Percentiles rank a stretch among this genome's conserved stretches.
Conservation (phyloP, 2,888 invertebrate genomes). For the Tetramorium bicarinatum region DNA sequence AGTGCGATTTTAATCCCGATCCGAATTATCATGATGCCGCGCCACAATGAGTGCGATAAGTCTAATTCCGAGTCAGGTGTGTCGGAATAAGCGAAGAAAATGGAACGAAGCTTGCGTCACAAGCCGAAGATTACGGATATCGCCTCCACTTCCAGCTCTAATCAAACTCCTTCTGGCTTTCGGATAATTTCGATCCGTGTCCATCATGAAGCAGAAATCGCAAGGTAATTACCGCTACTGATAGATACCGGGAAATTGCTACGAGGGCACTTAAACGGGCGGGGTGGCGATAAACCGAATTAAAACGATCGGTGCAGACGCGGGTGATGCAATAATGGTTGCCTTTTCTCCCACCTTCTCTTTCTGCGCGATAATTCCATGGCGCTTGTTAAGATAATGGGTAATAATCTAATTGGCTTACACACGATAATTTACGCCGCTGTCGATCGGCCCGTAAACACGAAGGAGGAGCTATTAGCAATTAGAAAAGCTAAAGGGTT, state of each 20-base stretch:
- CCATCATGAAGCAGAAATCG: conserved; percentile 13
- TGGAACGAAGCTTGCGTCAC: conserved; percentile 22
- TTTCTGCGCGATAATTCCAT: conserved; percentile 17
- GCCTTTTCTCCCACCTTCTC: not conserved
- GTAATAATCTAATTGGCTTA: conserved; percentile 29
- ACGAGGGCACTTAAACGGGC: conserved; percentile 14
- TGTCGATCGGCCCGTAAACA: conserved; percentile 5
- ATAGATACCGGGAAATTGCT: conserved; percentile 14
- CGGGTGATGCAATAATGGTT: conserved; percentile 38
- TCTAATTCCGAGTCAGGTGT: conserved; percentile 20
- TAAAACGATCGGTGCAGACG: conserved; percentile 50
- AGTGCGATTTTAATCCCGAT: not conserved
- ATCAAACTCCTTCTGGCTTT: conserved; percentile 27
- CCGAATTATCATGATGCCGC: not conserved
- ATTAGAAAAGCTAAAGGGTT: not conserved
- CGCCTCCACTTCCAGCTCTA: not conserved
- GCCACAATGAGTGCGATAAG: not conserved
- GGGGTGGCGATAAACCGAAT: conserved; percentile 43
- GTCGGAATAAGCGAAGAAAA: not conserved
- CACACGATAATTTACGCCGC: not conserved
- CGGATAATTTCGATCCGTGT: conserved; percentile 38
- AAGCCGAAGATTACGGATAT: conserved; percentile 24
- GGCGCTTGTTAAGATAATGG: conserved; percentile 36
- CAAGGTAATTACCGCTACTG: conserved; percentile 22
- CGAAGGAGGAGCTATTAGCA: not conserved